These are phyloP conservation scores for Vireo altiloquus DNA, from an alignment of 2,113 vertebrate genomes.

Conservation along the genomic window DNA sequence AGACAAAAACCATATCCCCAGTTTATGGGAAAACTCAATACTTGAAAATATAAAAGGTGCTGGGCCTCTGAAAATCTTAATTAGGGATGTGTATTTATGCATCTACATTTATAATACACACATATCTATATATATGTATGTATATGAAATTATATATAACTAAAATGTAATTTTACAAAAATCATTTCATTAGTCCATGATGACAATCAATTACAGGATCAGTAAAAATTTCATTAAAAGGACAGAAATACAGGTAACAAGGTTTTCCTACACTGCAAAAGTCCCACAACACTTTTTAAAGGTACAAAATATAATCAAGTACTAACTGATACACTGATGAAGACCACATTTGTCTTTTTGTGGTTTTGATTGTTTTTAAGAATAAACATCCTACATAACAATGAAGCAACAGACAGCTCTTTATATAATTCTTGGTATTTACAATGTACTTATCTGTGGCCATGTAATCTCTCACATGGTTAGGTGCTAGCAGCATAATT, in stretches of 20 bases:
- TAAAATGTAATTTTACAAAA: background rate
- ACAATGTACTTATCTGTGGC: conserved; percentile 44
- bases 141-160: background rate
- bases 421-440: conserved; percentile 57
- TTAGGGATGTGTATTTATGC: background rate
- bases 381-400: background rate
- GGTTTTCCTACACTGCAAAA: background rate
- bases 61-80: background rate
- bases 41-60: background rate
- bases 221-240: conserved; percentile 7
- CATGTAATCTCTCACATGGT: background rate
- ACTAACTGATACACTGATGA: background rate
- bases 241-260: background rate
- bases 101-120: background rate
- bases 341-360: background rate
- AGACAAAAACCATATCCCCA: background rate
- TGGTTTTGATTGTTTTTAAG: background rate
- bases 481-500: conserved; percentile 36
- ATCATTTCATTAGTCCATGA: background rate
- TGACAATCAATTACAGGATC: background rate
- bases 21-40: background rate
- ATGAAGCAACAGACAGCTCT: background rate
- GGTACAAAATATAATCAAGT: background rate
- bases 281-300: background rate
- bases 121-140: background rate